Evolutionary conservation across 2,113 vertebrate genomes (phyloP), one percentile per base, ranked within the genome.

Genomic region (Anoura caudifer): DNA sequence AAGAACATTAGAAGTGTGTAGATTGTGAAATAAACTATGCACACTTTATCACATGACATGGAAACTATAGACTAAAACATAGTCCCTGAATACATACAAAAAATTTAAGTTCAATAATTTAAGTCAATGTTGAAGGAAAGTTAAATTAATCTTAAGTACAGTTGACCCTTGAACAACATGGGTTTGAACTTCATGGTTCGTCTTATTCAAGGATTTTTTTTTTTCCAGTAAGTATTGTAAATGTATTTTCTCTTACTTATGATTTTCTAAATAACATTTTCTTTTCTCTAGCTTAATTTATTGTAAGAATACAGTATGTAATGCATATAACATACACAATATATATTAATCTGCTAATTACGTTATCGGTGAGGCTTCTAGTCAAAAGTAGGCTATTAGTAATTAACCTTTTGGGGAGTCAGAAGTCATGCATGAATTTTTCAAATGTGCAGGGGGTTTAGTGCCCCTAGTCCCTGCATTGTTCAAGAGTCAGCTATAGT

Each of bases 91-190:
- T 79, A 82, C 61, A 89, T 7, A 50, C 41, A 92, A 6, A 91
- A 91, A 86, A 36, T 38, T 45, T 76, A 82, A 77, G 28, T 61
- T 56, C n/a, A 95, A 67, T 86, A 86, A 90, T 92, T 95, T 20
- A 85, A 88, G 33, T 70, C n/a, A 90, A 50, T 80, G 10, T 14
- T 92, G 56, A 72, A 89, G 88, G 31, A 69, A 69, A 67, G 33
- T 36, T 67, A 81, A 84, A 17, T 14, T 12, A 50, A 79, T 70
- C n/a, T 54, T 86, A 73, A 63, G 36, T 73, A 15, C 4, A 50
- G 28, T 13, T 77, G 45, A 77, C 47, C 9, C 31, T 52, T 77
- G 33, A 77, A 77, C 43, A 47, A 31, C 45, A 50, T 76, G 28
- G 45, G 28, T 76, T 76, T 76, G 45, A 76, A 76, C 45, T 33